phyloP scores from a whole-genome alignment of 2,797 vertebrate genomes.

The Epinephelus coioides region DNA sequence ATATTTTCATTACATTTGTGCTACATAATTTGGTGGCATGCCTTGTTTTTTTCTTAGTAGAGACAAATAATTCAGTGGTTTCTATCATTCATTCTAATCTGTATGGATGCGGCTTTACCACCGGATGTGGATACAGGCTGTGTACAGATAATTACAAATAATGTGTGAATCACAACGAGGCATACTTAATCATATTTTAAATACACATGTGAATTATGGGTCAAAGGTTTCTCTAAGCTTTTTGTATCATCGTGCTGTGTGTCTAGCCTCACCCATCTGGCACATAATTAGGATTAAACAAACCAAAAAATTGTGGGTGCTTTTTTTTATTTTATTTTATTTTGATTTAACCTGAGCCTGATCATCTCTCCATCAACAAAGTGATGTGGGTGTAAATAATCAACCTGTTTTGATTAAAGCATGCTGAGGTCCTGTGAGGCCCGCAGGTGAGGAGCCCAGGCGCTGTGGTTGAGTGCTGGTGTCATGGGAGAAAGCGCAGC shows the following conservation, averaged over 20 bases:
- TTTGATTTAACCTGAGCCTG: neutral
- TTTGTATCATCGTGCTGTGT: neutral
- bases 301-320: constrained; percentile 36
- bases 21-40: neutral
- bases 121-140: neutral
- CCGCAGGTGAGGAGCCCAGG: constrained; percentile 50
- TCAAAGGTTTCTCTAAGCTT: constrained; percentile 18
- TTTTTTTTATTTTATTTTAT: constrained; percentile 34
- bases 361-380: constrained; percentile 33
- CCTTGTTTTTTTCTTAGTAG: neutral
- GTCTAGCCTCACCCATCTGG: constrained; percentile 32
- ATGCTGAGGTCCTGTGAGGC: constrained; percentile 34
- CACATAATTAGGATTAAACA: constrained; percentile 51
- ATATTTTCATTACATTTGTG: neutral
- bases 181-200: neutral
- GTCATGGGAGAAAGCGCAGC: constrained; percentile 36
- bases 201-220: constrained; percentile 5
- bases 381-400: constrained; percentile 47
- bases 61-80: neutral
- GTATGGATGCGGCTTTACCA: neutral
- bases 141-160: neutral
- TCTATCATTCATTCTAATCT: neutral
- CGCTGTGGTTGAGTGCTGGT: constrained; percentile 45
- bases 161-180: constrained; percentile 14
- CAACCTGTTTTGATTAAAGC: constrained; percentile 30